Evolutionary conservation across 2,113 vertebrate genomes (phyloP).

Genomic region (Salvelinus namaycush): DNA sequence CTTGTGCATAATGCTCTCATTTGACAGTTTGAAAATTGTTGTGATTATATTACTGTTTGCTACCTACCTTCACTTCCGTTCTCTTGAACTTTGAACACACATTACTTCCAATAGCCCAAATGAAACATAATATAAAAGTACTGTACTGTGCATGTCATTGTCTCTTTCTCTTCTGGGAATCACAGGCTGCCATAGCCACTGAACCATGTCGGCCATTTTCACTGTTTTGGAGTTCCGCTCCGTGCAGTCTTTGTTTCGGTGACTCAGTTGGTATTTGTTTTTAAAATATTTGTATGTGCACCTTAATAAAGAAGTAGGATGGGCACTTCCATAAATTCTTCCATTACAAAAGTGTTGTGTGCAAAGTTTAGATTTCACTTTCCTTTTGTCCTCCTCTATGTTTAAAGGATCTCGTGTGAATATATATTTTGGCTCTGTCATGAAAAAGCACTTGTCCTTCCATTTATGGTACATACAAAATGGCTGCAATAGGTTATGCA

Average conservation of each 20-base stretch:
- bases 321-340: slow-evolving; percentile 4
- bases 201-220: neutral
- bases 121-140: neutral
- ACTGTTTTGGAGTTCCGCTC: neutral
- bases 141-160: slow-evolving; percentile 11
- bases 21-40: slow-evolving; percentile 20
- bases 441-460: slow-evolving; percentile 8
- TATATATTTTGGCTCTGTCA: slow-evolving; percentile 2
- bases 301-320: slow-evolving; percentile 14
- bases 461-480: slow-evolving; percentile 14
- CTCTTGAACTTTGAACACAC: slow-evolving; percentile 13
- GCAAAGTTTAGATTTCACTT: neutral
- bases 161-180: slow-evolving; percentile 12
- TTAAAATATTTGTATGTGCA: slow-evolving; percentile 22
- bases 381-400: neutral
- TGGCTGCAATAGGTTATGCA: neutral
- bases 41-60: slow-evolving; percentile 25
- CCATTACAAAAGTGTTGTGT: neutral
- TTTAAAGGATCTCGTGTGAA: neutral
- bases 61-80: slow-evolving; percentile 11
- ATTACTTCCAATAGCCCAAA: slow-evolving; percentile 19
- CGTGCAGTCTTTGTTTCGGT: neutral
- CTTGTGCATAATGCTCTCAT: neutral
- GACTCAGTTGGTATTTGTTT: neutral
- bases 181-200: slow-evolving; percentile 6